phyloP scores from a whole-genome alignment of 2,113 vertebrate species.

The Brachypodius melanocephalos region DNA sequence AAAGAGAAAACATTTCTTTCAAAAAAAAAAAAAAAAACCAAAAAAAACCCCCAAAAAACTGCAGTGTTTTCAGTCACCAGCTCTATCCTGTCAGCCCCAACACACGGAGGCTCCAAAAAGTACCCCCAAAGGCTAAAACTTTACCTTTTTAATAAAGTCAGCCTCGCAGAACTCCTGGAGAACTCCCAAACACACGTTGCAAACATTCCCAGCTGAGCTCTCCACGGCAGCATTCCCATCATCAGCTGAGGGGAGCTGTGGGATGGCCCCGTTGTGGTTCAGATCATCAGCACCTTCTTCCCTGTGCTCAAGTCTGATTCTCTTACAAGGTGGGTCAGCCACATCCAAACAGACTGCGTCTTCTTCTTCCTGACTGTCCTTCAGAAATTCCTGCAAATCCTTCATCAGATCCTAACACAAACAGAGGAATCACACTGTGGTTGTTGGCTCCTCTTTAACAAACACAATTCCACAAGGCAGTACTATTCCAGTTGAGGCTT shows the following conservation, averaged over 20 bases:
- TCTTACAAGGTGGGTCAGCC: constrained; percentile 81
- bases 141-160: constrained; percentile 83
- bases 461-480: background rate
- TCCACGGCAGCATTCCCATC: background rate
- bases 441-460: background rate
- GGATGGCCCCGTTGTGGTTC: constrained; percentile 32
- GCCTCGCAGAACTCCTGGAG: constrained; percentile 84
- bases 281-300: background rate
- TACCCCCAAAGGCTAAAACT: background rate
- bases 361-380: constrained; percentile 10
- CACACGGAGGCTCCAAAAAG: background rate
- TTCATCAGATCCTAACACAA: constrained; percentile 76
- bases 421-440: background rate
- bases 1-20: background rate
- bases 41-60: no score
- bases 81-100: background rate
- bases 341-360: constrained; percentile 2
- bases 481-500: background rate
- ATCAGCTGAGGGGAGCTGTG: background rate
- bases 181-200: constrained; percentile 88
- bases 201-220: constrained; percentile 51
- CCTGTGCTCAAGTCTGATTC: constrained; percentile 69
- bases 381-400: constrained; percentile 79
- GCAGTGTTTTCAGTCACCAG: background rate
- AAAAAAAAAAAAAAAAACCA: background rate